phyloP scores from a whole-genome alignment of 2,888 invertebrate species.

The Torymus aiolomorphi region DNA sequence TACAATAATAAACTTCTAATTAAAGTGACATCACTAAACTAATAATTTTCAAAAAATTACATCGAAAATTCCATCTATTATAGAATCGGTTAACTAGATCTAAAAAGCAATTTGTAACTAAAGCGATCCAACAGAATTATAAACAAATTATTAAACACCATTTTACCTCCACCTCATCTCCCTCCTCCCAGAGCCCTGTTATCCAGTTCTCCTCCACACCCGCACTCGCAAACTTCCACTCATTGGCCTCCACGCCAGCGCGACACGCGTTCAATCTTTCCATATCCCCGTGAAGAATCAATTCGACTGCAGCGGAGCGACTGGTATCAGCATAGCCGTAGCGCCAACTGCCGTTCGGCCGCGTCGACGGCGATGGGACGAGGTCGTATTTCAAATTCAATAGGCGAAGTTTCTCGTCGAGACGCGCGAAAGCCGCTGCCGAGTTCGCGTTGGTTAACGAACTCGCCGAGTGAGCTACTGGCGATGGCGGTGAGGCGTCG shows the following conservation, averaged over 20 bases:
- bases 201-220: background rate
- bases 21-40: too few relatives aligned
- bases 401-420: slow-evolving; percentile 47
- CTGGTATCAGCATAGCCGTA: slow-evolving; percentile 17
- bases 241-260: slow-evolving; percentile 17
- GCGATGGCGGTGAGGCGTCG: too few relatives aligned
- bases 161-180: background rate
- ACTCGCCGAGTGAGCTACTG: background rate
- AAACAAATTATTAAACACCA: too few relatives aligned
- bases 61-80: too few relatives aligned
- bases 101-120: too few relatives aligned
- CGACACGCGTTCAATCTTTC: slow-evolving; percentile 51
- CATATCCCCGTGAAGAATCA: slow-evolving; percentile 63
- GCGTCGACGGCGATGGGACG: background rate
- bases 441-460: slow-evolving; percentile 46
- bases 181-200: background rate
- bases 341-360: slow-evolving; percentile 12
- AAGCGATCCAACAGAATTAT: too few relatives aligned
- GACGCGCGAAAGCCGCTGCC: slow-evolving; percentile 31
- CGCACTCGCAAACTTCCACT: background rate
- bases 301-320: slow-evolving; percentile 23
- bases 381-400: slow-evolving; percentile 59
- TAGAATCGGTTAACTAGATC: too few relatives aligned
- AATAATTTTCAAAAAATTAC: too few relatives aligned
- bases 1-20: too few relatives aligned